Evolutionary conservation across 2,797 vertebrate genomes (phyloP).

Genomic region (Oreonectes daqikongensis): DNA sequence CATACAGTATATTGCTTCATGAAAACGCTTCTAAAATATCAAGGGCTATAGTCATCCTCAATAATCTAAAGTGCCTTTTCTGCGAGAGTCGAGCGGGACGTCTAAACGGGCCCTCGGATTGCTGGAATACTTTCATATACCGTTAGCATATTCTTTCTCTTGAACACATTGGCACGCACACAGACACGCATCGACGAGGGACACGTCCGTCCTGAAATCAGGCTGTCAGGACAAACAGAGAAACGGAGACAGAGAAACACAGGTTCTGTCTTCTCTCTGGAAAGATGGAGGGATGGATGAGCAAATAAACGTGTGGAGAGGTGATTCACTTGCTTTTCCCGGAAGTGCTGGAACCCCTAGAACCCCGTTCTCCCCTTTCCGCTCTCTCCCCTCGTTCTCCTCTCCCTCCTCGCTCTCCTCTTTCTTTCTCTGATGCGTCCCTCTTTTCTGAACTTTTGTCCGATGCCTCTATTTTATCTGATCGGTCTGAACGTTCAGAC

Average conservation of each 20-base stretch:
- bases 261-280: slow-evolving; percentile 32
- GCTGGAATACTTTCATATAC: slow-evolving; percentile 20
- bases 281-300: slow-evolving; percentile 48
- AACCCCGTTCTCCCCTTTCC: slow-evolving; percentile 71
- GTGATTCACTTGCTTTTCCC: slow-evolving; percentile 80
- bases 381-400: slow-evolving; percentile 63
- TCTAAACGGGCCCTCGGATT: slow-evolving; percentile 38
- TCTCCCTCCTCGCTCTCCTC: slow-evolving; percentile 71
- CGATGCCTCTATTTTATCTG: slow-evolving; percentile 76
- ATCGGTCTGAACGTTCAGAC: slow-evolving; percentile 78
- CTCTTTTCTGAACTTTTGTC: slow-evolving; percentile 77
- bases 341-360: slow-evolving; percentile 80
- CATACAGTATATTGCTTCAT: slow-evolving; percentile 56
- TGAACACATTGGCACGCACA: slow-evolving; percentile 42
- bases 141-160: slow-evolving; percentile 22
- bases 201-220: slow-evolving; percentile 30
- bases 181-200: slow-evolving; percentile 18
- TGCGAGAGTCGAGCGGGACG: slow-evolving; percentile 32
- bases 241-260: slow-evolving; percentile 42
- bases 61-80: slow-evolving; percentile 41
- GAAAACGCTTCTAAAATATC: slow-evolving; percentile 52
- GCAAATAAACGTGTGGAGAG: slow-evolving; percentile 49
- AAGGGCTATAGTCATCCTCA: slow-evolving; percentile 29
- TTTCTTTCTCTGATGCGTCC: slow-evolving; percentile 73
- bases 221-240: slow-evolving; percentile 37